Base-by-base conservation (phyloP, 2,797 vertebrate species). In the Halcyon smyrnensis region DNA sequence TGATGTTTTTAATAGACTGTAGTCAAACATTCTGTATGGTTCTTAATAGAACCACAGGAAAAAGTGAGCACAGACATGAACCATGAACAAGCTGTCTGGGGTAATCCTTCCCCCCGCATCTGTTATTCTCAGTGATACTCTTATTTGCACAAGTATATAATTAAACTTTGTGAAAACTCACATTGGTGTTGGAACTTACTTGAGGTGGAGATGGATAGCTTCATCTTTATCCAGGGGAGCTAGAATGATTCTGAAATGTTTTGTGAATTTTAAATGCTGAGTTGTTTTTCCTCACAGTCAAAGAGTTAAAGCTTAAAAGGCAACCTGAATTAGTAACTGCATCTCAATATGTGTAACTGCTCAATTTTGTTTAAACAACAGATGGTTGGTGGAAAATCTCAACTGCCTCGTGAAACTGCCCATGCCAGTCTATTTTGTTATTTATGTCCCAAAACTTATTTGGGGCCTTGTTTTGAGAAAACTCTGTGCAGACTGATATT, bases 401-500 rank as follows among this genome's bases (percentile, higher is more conserved):
- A 76, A 1, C n/a, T 87, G 36, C 23, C 15, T 79, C 15, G 54
- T 65, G 57, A 88, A 94, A 43, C 23, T 84, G 21, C 15, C 54
- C 15, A 2, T 84, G 54, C 56, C 30, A 63, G 41, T 67, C 65
- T 73, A 0, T 75, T 95, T 89, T 87, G 46, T 23, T 51, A 64
- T 84, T 41, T 90, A 28, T 69, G n/a, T 69, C 69, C 43, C 54
- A 24, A 32, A 90, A 84, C 25, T 53, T 48, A 71, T 70, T 46
- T 74, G n/a, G 50, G 46, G 77, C n/a, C 30, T 75, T 95, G 79
- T 71, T 96, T 94, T 87, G 64, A 90, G 65, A 86, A 91, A 91
- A 37, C 25, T 68, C 13, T 57, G 32, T 68, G 20, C 67, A 63
- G 70, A 53, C 15, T 76, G 51, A 45, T 92, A 69, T 69, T 91